Percentiles rank a stretch among this genome's conserved stretches.
Evolutionary conservation across 2,888 invertebrate genomes (phyloP).

Genomic region (Leistus spinibarbis): DNA sequence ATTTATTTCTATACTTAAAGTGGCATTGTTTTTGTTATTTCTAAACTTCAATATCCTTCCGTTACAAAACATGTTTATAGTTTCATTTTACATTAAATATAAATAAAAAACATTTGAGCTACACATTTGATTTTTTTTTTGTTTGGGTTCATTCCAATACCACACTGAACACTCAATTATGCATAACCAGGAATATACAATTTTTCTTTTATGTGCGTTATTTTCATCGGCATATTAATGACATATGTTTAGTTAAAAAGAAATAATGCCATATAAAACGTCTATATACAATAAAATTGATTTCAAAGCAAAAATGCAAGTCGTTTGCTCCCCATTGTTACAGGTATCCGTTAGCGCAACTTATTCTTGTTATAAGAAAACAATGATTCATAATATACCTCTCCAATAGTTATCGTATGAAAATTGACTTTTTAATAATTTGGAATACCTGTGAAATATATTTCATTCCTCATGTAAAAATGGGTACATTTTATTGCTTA

Average conservation of each 20-base stretch:
- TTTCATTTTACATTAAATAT: conserved; percentile 22
- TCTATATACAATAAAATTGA: not conserved
- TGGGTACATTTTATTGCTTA: conserved; percentile 28
- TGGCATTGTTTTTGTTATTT: conserved; percentile 21
- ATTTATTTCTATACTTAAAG: conserved; percentile 26
- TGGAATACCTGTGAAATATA: conserved; percentile 27
- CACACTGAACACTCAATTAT: conserved; percentile 27
- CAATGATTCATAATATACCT: not conserved
- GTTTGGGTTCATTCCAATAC: not conserved
- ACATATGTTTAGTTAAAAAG: conserved; percentile 1
- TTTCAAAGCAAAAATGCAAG: conserved; percentile 14
- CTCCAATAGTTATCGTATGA: not conserved
- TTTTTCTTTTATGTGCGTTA: conserved; percentile 28
- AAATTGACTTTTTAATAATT: not conserved
- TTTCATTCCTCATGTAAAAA: conserved; percentile 17
- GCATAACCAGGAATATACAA: conserved; percentile 9
- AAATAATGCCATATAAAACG: not conserved
- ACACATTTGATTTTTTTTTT: conserved; percentile 1
- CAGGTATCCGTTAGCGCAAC: conserved; percentile 18
- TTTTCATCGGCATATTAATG: conserved; percentile 5
- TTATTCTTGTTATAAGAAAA: not conserved
- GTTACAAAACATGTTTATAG: conserved; percentile 5
- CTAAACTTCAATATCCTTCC: conserved; percentile 27
- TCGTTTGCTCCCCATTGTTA: conserved; percentile 31
- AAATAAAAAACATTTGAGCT: conserved; percentile 14